Conservation (phyloP, 2,797 vertebrate genomes). For the Argyrosomus regius region DNA sequence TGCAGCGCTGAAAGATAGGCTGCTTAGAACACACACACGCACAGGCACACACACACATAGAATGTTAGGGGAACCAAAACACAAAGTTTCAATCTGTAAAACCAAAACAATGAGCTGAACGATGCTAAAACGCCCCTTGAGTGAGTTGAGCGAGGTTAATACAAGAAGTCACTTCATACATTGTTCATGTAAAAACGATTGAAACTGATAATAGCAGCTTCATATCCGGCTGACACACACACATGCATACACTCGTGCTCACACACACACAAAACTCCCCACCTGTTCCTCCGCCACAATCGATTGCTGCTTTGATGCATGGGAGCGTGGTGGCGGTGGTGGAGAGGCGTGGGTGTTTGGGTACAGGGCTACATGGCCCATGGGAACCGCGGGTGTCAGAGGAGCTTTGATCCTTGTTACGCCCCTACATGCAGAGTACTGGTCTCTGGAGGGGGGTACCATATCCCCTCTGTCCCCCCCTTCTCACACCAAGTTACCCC, state of each 20-base stretch:
- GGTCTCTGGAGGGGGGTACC: constrained; percentile 52
- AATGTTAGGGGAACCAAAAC: no score
- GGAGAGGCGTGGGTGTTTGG: constrained; percentile 5
- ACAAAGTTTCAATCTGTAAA: no score
- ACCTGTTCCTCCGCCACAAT: constrained; percentile 69
- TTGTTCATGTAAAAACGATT: no score
- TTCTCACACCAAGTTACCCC: constrained; percentile 25
- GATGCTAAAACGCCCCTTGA: no score
- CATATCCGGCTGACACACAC: not conserved
- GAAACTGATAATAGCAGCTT: no score
- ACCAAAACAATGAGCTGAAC: no score
- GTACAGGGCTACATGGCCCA: constrained; percentile 63
- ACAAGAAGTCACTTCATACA: no score
- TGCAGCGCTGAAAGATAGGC: constrained; percentile 67
- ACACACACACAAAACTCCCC: constrained; percentile 26
- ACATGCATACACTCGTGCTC: not conserved
- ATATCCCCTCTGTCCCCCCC: constrained; percentile 23
- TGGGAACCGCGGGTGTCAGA: constrained; percentile 68
- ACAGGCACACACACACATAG: constrained; percentile 11
- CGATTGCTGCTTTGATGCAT: constrained; percentile 70
- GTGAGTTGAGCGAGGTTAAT: no score
- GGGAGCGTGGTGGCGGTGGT: constrained; percentile 31
- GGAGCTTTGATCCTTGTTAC: constrained; percentile 75
- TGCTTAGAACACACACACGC: constrained; percentile 33
- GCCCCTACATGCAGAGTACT: constrained; percentile 56